A percentile compares a stretch with the other conserved stretches of the same genome.
Evolutionary conservation across 2,888 invertebrate genomes (phyloP).

Genomic region (Molanna angustata): DNA sequence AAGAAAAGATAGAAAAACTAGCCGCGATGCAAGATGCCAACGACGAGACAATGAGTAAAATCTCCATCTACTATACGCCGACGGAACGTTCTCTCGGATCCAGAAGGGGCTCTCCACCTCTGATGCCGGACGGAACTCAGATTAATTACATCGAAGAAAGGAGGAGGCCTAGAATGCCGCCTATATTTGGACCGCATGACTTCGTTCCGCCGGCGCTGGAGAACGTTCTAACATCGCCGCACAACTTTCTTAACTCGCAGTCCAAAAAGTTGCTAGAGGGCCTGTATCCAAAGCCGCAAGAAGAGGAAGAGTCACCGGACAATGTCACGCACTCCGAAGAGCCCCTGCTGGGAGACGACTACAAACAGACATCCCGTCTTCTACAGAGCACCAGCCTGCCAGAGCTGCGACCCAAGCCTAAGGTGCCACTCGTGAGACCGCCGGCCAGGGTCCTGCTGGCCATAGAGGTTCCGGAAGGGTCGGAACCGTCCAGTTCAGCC

Average conservation of each 20-base stretch:
- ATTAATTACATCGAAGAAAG: slow-evolving; percentile 63
- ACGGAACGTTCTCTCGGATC: slow-evolving; percentile 64
- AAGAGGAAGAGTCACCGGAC: slow-evolving; percentile 35
- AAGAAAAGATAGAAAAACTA: slow-evolving; percentile 62
- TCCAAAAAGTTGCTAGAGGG: slow-evolving; percentile 34
- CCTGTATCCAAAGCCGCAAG: slow-evolving; percentile 34
- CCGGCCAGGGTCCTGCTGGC: slow-evolving; percentile 47
- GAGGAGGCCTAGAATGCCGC: slow-evolving; percentile 43
- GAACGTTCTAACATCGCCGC: slow-evolving; percentile 36
- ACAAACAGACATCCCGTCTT: slow-evolving; percentile 35
- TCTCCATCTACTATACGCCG: slow-evolving; percentile 80
- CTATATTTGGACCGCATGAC: slow-evolving; percentile 44
- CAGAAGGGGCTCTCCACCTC: slow-evolving; percentile 46
- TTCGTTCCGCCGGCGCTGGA: slow-evolving; percentile 37
- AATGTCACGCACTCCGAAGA: slow-evolving; percentile 46
- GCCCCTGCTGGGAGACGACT: slow-evolving; percentile 43
- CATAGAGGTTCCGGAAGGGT: slow-evolving; percentile 41
- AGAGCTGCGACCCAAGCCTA: slow-evolving; percentile 40
- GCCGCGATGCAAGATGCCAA: slow-evolving; percentile 51
- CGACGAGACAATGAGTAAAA: slow-evolving; percentile 65
- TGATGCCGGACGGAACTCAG: slow-evolving; percentile 59
- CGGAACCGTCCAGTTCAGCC: slow-evolving; percentile 34
- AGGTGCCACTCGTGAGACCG: slow-evolving; percentile 11
- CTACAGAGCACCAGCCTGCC: slow-evolving; percentile 50
- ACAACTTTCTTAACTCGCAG: slow-evolving; percentile 33